phyloP scores from a whole-genome alignment of 2,888 invertebrate species.

The Camptogramma bilineatum region DNA sequence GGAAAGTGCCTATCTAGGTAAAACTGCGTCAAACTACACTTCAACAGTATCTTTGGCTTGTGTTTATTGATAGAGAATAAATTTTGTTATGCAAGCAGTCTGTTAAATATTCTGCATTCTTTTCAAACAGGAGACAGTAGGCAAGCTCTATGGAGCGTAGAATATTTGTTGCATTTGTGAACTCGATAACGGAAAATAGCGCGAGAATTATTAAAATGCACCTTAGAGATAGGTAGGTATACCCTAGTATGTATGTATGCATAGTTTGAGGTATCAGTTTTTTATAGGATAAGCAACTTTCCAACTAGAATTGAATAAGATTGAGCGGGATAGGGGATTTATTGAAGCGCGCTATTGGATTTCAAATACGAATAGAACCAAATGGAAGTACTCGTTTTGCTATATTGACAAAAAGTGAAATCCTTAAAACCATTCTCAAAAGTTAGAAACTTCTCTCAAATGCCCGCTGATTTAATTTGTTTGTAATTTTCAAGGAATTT shows the following conservation, averaged over 20 bases:
- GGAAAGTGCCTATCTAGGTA: conserved; percentile 27
- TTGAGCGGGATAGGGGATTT: conserved; percentile 47
- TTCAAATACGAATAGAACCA: conserved; percentile 40
- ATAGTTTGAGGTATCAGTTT: conserved; percentile 17
- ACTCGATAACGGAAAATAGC: not conserved
- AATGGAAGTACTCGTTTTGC: conserved; percentile 18
- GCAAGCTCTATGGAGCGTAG: not conserved
- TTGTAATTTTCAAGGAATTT: not conserved
- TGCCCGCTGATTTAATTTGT: conserved; percentile 7
- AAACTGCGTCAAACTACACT: conserved; percentile 20
- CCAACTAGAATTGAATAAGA: conserved; percentile 33
- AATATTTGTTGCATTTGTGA: not conserved
- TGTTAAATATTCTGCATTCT: not conserved
- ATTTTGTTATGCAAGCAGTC: not conserved
- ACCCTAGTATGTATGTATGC: not conserved
- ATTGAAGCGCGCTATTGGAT: conserved; percentile 51
- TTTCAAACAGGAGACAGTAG: not conserved
- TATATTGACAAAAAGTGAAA: conserved; percentile 28
- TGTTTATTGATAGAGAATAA: not conserved
- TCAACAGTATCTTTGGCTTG: conserved; percentile 3
- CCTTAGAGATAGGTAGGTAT: too few relatives aligned
- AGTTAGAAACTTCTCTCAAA: conserved; percentile 23
- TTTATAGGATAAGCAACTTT: conserved; percentile 24
- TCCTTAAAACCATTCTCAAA: conserved; percentile 33
- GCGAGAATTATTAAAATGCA: not conserved